Conservation (phyloP, 1,140 invertebrate genomes). For the Chelonus insularis region DNA sequence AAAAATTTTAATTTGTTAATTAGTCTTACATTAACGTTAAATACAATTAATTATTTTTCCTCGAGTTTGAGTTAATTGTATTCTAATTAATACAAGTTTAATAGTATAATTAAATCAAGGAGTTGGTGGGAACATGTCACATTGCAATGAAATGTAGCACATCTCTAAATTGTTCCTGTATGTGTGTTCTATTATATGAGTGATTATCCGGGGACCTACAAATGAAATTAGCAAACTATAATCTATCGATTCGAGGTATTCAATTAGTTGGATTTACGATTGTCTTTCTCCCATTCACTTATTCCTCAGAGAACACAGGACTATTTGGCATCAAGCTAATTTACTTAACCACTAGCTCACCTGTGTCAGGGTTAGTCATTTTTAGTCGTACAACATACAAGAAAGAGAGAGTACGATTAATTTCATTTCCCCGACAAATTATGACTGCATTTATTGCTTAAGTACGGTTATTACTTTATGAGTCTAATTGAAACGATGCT, state of each 20-base stretch:
- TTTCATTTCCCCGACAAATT: slow-evolving; percentile 13
- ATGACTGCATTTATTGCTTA: slow-evolving; percentile 15
- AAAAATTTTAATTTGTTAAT: too few species aligned
- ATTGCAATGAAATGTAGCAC: too few species aligned
- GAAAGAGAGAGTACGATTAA: not conserved
- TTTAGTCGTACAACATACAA: not conserved
- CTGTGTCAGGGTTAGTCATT: not conserved
- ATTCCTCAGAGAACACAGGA: not conserved
- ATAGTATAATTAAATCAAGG: too few species aligned
- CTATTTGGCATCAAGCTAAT: not conserved
- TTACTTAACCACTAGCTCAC: not conserved
- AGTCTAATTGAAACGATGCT: slow-evolving; percentile 13
- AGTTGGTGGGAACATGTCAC: too few species aligned
- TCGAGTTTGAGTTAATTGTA: too few species aligned
- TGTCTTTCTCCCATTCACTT: not conserved
- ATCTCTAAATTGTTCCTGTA: not conserved
- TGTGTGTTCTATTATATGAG: not conserved
- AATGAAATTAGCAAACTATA: slow-evolving; percentile 20
- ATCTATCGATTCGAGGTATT: slow-evolving; percentile 17
- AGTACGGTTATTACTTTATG: slow-evolving; percentile 8
- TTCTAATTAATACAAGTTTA: too few species aligned
- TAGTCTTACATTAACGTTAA: too few species aligned
- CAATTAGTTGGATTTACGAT: slow-evolving; percentile 17
- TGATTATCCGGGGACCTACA: slow-evolving; percentile 6
- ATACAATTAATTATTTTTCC: too few species aligned